These are phyloP conservation scores for Epinephelus moara DNA, from an alignment of 2,113 vertebrate genomes.

Conservation along the genomic window DNA sequence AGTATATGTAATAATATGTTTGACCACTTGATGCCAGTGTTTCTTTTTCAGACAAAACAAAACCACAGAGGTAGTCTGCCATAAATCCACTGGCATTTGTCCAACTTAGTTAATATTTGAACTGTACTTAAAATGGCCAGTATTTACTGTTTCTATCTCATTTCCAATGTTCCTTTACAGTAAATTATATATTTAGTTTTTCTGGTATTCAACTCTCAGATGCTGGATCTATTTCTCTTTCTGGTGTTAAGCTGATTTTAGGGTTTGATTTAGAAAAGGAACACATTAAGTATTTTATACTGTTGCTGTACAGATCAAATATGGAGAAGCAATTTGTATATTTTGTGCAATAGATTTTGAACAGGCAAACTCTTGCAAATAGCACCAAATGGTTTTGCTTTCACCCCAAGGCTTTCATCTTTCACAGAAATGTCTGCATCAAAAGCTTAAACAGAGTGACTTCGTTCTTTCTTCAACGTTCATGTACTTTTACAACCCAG, in stretches of 20 bases:
- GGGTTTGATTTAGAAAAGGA: background rate
- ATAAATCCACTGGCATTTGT: conserved; percentile 1
- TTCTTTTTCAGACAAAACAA: conserved; percentile 58
- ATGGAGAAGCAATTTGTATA: background rate
- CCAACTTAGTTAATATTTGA: background rate
- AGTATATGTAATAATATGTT: background rate
- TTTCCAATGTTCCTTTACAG: background rate
- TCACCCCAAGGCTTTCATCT: background rate
- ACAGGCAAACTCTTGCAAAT: background rate
- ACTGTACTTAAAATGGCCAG: background rate
- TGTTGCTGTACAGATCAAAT: background rate
- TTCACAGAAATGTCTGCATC: conserved; percentile 31
- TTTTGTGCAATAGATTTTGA: background rate
- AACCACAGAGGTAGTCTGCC: background rate
- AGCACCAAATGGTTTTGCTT: background rate
- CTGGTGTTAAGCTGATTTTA: background rate
- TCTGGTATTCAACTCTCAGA: background rate
- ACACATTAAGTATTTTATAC: background rate
- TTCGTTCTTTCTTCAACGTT: background rate
- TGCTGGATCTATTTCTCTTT: background rate
- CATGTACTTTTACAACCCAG: background rate
- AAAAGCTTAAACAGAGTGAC: conserved; percentile 12
- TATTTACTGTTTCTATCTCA: background rate
- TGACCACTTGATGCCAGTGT: conserved; percentile 82
- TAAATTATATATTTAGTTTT: background rate